Base-by-base conservation (phyloP, 2,113 vertebrate genomes). In the Gymnarchus niloticus region DNA sequence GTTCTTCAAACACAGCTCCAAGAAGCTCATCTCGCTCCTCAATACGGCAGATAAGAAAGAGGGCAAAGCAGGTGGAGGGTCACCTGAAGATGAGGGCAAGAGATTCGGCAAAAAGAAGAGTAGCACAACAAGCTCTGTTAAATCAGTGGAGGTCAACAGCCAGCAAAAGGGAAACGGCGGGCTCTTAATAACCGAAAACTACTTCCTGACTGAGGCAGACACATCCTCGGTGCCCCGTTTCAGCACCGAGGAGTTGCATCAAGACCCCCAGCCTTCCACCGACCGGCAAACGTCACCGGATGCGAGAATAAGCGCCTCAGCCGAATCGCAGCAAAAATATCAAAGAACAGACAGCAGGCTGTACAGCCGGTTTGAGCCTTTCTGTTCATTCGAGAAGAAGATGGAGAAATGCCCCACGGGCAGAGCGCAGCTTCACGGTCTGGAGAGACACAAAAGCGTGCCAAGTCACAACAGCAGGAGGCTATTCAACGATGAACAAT, bases 351-450 rank as follows among this genome's bases (percentile, higher is more conserved):
- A 96, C 46, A 93, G 89, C 61, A 93, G 95, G 6, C 87, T 96
- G 56, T 96, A 97, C 54, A 99, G 96, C 90, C 95, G 96, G 85
- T 97, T 95, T 90, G 97, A 99, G 85, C 95, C 96, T 0, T 95
- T 97, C 88, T 95, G 90, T 88, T 95, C 94, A 28, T 84, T 94
- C 2, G 96, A 98, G 41, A 91, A 95, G 88, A 91, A 88, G 33
- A 19, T 90, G 65, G 56, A 88, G 65, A 83, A 89, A 44, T 19
- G 56, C 1, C 0, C 77, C 1, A 41, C 80, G 1, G 49, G 28
- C 12, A 84, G 86, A 14, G 21, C 81, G 84, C 56, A 85, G 88
- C 37, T 91, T 86, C 69, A 88, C 61, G 86, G 91, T 44, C 85
- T 92, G 10, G 95, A 96, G 14, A 96, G 94, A 90, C 86, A 61